Conservation (phyloP, 2,797 vertebrate species). For the Acanthopagrus latus region DNA sequence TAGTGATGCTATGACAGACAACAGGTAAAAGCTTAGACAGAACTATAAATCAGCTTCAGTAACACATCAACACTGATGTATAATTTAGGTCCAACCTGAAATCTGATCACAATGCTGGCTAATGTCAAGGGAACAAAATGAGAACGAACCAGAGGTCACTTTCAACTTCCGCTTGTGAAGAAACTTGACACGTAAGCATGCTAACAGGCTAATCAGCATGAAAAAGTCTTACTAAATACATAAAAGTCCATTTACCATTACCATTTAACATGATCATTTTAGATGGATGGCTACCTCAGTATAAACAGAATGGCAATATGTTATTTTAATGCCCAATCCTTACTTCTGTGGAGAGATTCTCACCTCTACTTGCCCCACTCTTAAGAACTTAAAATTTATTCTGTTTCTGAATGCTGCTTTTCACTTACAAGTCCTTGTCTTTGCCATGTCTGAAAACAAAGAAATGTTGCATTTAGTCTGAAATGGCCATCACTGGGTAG, state of each 20-base stretch:
- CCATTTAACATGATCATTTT: background rate
- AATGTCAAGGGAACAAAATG: constrained; percentile 1
- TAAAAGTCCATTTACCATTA: too few relatives aligned
- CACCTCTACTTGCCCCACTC: background rate
- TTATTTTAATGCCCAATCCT: too few relatives aligned
- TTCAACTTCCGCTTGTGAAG: constrained; percentile 16
- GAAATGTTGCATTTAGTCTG: background rate
- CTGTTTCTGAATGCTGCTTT: constrained; percentile 1
- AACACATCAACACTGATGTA: constrained; percentile 21
- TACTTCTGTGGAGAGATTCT: too few relatives aligned
- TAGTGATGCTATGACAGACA: background rate
- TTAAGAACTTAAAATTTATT: background rate
- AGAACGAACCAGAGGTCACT: constrained; percentile 8
- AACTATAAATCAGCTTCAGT: constrained; percentile 14
- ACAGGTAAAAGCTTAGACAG: background rate
- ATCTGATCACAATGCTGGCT: constrained; percentile 20
- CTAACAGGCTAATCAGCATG: background rate
- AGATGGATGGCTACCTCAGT: background rate
- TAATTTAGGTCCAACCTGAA: constrained; percentile 41
- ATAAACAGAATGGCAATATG: too few relatives aligned
- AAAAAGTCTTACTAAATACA: too few relatives aligned
- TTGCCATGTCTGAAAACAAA: constrained; percentile 3
- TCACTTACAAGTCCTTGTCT: background rate
- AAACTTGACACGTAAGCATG: constrained; percentile 2
- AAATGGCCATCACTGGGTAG: background rate